These are phyloP conservation scores for Tetragonisca angustula DNA, from an alignment of 2,888 invertebrate species.

Conservation along the genomic window DNA sequence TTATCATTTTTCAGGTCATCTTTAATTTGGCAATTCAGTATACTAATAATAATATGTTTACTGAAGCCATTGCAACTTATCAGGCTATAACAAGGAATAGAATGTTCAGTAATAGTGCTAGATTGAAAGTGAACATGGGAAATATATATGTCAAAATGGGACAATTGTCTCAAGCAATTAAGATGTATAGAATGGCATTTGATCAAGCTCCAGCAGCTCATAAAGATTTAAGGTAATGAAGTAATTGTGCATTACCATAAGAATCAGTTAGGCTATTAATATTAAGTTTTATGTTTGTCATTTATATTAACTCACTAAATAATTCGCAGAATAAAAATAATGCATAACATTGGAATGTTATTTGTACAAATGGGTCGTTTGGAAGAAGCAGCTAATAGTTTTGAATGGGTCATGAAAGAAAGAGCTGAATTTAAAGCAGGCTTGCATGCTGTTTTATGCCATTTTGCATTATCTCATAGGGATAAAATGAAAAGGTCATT, in stretches of 20 bases:
- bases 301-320: slow-evolving; percentile 62
- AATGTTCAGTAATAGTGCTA: slow-evolving; percentile 96
- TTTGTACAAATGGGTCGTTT: slow-evolving; percentile 98
- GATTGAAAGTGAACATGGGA: slow-evolving; percentile 98
- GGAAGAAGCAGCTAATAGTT: slow-evolving; percentile 97
- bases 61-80: slow-evolving; percentile 98
- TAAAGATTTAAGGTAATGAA: slow-evolving; percentile 92
- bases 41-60: slow-evolving; percentile 96
- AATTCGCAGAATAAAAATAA: slow-evolving; percentile 93
- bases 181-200: slow-evolving; percentile 99
- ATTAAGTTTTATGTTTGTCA: neutral
- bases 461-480: slow-evolving; percentile 94
- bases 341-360: slow-evolving; percentile 98
- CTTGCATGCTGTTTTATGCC: slow-evolving; percentile 94
- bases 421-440: slow-evolving; percentile 94
- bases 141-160: slow-evolving; percentile 98
- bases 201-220: slow-evolving; percentile 98
- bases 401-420: slow-evolving; percentile 99
- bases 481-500: slow-evolving; percentile 98
- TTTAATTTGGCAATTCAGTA: slow-evolving; percentile 98
- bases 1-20: slow-evolving; percentile 88
- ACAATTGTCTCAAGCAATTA: slow-evolving; percentile 96
- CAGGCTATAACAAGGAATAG: slow-evolving; percentile 97
- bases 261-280: neutral
- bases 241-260: neutral